phyloP scores from a whole-genome alignment of 2,888 invertebrate species.

The Hetaerina titia region DNA sequence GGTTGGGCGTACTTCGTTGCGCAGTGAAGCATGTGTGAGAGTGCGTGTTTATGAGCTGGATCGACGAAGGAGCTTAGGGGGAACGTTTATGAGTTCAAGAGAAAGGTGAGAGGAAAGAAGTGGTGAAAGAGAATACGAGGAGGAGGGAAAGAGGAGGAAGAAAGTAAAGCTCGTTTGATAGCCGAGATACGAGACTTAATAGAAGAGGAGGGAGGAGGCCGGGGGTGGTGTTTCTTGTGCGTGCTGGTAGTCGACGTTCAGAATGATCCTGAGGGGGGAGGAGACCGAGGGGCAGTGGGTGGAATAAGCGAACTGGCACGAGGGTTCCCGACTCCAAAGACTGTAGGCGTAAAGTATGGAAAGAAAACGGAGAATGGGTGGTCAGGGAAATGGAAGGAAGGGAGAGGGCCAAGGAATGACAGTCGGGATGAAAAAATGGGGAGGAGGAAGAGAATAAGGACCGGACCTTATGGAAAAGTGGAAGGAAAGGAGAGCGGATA shows the following conservation, averaged over 20 bases:
- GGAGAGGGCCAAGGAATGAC: background rate
- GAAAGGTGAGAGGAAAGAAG: background rate
- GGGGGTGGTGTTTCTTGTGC: background rate
- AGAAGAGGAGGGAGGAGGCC: background rate
- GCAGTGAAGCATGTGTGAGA: background rate
- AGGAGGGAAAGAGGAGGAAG: background rate
- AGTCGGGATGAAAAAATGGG: background rate
- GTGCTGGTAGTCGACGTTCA: background rate
- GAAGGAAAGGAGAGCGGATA: background rate
- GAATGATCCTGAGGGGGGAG: background rate
- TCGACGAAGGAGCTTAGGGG: background rate
- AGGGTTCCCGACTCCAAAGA: too few relatives aligned
- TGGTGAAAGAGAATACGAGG: background rate
- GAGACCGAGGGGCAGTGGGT: background rate
- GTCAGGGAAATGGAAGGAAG: background rate
- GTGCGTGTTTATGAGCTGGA: background rate
- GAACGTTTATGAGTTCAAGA: background rate
- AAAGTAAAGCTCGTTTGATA: background rate
- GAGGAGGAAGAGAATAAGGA: background rate
- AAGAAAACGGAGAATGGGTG: background rate
- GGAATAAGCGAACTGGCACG: background rate
- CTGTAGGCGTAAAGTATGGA: background rate
- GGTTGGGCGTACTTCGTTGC: background rate
- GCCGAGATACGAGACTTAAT: constrained; percentile 23
- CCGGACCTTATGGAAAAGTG: background rate